Percentiles rank a stretch among this genome's conserved stretches.
phyloP scores from a whole-genome alignment of 2,113 vertebrate genomes.

The Syngnathus typhle region DNA sequence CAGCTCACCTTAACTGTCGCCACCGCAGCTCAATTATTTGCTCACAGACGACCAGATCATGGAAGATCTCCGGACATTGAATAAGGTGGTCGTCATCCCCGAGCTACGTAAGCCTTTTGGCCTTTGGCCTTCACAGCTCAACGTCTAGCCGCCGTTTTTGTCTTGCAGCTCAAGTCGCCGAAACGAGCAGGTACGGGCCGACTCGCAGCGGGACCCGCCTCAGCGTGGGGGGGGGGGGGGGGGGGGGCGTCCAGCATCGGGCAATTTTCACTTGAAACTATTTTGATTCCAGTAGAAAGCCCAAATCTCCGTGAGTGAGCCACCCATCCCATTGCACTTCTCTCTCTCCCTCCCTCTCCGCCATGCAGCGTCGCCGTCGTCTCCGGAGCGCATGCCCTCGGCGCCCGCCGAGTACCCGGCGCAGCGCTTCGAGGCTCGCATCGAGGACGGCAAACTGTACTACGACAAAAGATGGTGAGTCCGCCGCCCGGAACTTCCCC shows the following conservation, averaged over 20 bases:
- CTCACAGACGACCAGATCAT: slow-evolving; percentile 97
- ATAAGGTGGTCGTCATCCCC: slow-evolving; percentile 72
- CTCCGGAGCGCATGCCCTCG: slow-evolving; percentile 86
- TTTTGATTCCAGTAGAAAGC: no score
- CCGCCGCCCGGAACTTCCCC: no score
- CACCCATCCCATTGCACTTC: no score
- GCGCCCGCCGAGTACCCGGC: slow-evolving; percentile 83
- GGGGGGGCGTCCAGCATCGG: no score
- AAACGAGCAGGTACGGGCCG: slow-evolving; percentile 88
- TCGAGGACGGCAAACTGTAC: slow-evolving; percentile 96
- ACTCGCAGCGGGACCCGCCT: not conserved
- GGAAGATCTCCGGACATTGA: slow-evolving; percentile 93
- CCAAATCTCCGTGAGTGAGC: no score
- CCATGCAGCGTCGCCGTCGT: slow-evolving; percentile 82
- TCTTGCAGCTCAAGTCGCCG: slow-evolving; percentile 88
- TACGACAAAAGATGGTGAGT: slow-evolving; percentile 97
- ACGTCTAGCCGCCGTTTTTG: not conserved
- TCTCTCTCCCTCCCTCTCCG: not conserved
- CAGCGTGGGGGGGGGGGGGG: no score
- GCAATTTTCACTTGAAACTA: no score
- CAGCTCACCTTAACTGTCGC: slow-evolving; percentile 72
- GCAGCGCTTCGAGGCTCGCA: slow-evolving; percentile 91
- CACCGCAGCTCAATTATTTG: slow-evolving; percentile 97
- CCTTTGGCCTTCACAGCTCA: not conserved
- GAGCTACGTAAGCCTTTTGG: no score